A percentile compares a stretch with the other conserved stretches of the same genome.
These are phyloP conservation scores for Zeus faber DNA, from an alignment of 2,113 vertebrate species.

Conservation along the genomic window DNA sequence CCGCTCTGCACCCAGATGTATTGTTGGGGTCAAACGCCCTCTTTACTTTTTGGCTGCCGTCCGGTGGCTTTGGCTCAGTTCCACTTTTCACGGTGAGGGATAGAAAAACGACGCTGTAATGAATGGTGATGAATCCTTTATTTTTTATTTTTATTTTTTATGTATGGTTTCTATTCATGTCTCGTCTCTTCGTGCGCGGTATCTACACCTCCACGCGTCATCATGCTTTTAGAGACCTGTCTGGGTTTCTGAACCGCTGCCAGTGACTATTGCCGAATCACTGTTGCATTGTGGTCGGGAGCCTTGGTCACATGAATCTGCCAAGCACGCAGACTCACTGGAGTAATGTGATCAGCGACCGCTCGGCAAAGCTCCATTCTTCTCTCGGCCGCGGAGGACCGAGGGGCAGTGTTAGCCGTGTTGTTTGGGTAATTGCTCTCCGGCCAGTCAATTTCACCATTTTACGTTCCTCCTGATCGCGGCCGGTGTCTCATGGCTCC, in stretches of 20 bases:
- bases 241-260: too few species aligned
- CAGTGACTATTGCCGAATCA: too few species aligned
- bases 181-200: too few species aligned
- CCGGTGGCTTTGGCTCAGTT: neutral
- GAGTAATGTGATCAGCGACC: constrained; percentile 60
- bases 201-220: too few species aligned
- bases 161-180: too few species aligned
- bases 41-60: too few species aligned
- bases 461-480: constrained; percentile 11
- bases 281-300: constrained; percentile 48
- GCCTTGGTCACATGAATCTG: constrained; percentile 59
- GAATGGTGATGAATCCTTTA: too few species aligned
- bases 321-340: constrained; percentile 26
- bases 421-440: constrained; percentile 33
- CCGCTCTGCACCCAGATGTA: neutral
- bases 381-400: constrained; percentile 9
- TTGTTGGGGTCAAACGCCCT: neutral
- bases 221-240: too few species aligned
- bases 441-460: constrained; percentile 21
- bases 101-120: too few species aligned
- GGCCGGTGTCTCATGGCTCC: neutral
- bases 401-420: constrained; percentile 21
- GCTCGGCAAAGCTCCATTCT: constrained; percentile 28
- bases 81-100: too few species aligned
- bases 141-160: too few species aligned